Base-by-base conservation (phyloP, 2,888 invertebrate genomes). In the Cephus pulcher region DNA sequence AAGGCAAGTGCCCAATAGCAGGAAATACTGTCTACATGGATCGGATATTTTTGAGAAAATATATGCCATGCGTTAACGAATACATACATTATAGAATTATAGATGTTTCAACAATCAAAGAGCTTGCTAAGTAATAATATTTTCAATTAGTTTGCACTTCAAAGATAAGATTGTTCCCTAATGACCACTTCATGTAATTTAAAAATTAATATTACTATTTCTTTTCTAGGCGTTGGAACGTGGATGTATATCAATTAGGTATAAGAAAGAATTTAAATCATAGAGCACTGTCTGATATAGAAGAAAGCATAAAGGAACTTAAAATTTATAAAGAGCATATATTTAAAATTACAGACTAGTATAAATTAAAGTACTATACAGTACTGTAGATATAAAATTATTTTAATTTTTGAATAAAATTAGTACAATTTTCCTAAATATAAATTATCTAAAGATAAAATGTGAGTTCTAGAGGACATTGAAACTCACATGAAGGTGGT, bases 1-100 rank as follows among this genome's bases (percentile, higher is more conserved):
- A 92, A 87, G 94, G 94, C 30, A 92, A 92, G 80, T 96, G 96
- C 87, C 96, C 97, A 0, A 88, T 98, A 75, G 98, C 96, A 12
- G 99, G 99, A 0, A 99, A 97, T 92, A 95, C 96, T 76, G 94
- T 98, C 4, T 96, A 97, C 86, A 95, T 96, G 94, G 99, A 99
- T 90, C 93, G 96, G 82, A 84, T 95, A 76, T 99, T 99, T 91
- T 89, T 99, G 34, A 89, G 91, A 15, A 96, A 96, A 92, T 95
- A 96, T 88, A 97, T 98, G 97, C 98, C 98, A 0, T 92, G 84
- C 73, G 92, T 99, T 11, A 90, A 96, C 88, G 89, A 94, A 1
- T 96, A 97, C 90, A 92, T 99, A 83, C 98, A 99, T 90, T 98
- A 99, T 91, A 94, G 99, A 86, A 95, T 97, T 73, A 95, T 99